A percentile compares a stretch with the other conserved stretches of the same genome.
Evolutionary conservation across 1,140 invertebrate species (phyloP).

Genomic region (Neotoxoptera formosana): DNA sequence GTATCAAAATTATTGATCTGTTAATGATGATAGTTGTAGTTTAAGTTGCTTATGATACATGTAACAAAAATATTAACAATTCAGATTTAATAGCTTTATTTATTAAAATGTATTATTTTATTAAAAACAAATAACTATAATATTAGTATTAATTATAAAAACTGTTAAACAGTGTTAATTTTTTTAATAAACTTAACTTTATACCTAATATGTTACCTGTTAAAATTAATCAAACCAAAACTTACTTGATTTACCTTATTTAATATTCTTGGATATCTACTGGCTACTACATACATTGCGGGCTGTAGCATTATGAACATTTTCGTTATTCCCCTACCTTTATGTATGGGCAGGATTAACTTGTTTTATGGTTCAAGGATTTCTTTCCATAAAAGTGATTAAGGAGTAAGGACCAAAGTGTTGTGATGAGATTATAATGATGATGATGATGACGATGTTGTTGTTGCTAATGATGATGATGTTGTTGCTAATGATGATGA

Average conservation of each 20-base stretch:
- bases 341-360: background rate
- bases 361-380: constrained; percentile 10
- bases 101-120: background rate
- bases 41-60: background rate
- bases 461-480: background rate
- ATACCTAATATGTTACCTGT: background rate
- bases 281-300: too few relatives aligned
- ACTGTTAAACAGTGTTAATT: background rate
- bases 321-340: background rate
- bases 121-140: background rate
- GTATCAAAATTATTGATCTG: constrained; percentile 16
- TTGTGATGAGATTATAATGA: constrained; percentile 42
- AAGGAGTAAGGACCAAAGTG: background rate
- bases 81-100: background rate
- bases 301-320: background rate
- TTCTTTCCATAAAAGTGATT: background rate
- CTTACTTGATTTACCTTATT: background rate
- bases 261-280: background rate
- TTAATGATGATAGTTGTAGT: background rate
- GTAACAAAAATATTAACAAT: background rate
- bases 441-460: background rate
- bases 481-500: background rate
- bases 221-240: background rate
- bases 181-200: background rate
- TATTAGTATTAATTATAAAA: background rate